Conservation (phyloP, 2,113 vertebrate genomes). For the Spheniscus mendiculus region DNA sequence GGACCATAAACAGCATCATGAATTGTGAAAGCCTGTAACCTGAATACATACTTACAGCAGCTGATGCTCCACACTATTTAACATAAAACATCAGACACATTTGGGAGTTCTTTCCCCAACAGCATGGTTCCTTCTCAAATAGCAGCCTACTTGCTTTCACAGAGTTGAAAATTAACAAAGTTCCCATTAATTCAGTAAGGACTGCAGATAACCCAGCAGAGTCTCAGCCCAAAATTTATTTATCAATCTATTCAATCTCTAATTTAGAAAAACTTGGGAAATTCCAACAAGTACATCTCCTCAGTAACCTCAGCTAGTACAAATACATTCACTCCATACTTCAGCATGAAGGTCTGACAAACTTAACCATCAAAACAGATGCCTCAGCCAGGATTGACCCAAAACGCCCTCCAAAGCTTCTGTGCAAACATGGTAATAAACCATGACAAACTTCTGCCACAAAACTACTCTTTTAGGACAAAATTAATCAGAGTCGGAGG, state of each 20-base stretch:
- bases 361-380: background rate
- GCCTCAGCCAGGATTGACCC: background rate
- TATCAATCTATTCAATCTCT: accelerated
- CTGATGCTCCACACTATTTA: background rate
- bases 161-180: background rate
- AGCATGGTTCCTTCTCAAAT: background rate
- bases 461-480: background rate
- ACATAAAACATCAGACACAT: background rate
- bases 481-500: background rate
- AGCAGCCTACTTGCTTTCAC: background rate
- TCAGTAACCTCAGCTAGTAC: background rate
- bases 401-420: background rate
- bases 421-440: background rate
- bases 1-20: background rate
- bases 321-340: background rate
- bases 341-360: background rate
- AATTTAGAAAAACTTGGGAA: background rate
- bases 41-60: background rate
- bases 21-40: background rate
- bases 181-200: background rate
- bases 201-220: background rate
- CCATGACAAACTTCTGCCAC: background rate
- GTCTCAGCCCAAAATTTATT: background rate
- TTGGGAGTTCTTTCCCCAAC: background rate
- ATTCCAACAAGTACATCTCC: background rate